Conservation (phyloP, 2,797 vertebrate species). For the Sternarchorhynchus goeldii region DNA sequence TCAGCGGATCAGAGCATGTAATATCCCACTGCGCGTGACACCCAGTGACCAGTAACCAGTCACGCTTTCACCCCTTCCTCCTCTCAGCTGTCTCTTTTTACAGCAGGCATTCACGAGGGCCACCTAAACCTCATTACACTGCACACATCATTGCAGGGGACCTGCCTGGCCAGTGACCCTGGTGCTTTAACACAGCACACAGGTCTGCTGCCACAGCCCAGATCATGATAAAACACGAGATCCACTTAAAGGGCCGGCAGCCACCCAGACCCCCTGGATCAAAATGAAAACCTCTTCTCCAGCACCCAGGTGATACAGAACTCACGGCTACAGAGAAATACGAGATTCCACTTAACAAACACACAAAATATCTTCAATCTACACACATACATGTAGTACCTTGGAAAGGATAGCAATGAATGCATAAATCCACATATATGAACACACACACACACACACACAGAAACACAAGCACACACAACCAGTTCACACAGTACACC, state of each 20-base stretch:
- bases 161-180: slow-evolving; percentile 11
- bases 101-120: slow-evolving; percentile 44
- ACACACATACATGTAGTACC: not conserved
- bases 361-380: not conserved
- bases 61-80: slow-evolving; percentile 43
- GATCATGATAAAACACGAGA: slow-evolving; percentile 36
- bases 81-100: slow-evolving; percentile 27
- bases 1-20: slow-evolving; percentile 5
- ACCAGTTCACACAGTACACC: slow-evolving; percentile 30
- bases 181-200: slow-evolving; percentile 48
- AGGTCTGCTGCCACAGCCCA: slow-evolving; percentile 32
- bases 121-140: slow-evolving; percentile 49
- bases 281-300: not conserved
- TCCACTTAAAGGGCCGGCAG: slow-evolving; percentile 13
- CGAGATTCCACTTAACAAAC: not conserved
- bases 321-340: slow-evolving; percentile 18
- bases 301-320: not conserved
- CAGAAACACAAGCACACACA: slow-evolving; percentile 42
- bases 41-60: slow-evolving; percentile 10
- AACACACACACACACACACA: slow-evolving; percentile 47
- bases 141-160: slow-evolving; percentile 49
- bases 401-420: slow-evolving; percentile 23
- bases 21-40: slow-evolving; percentile 33
- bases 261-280: not conserved
- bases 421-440: slow-evolving; percentile 50